Evolutionary conservation across 2,113 vertebrate genomes (phyloP).

Genomic region (Columbina picui): DNA sequence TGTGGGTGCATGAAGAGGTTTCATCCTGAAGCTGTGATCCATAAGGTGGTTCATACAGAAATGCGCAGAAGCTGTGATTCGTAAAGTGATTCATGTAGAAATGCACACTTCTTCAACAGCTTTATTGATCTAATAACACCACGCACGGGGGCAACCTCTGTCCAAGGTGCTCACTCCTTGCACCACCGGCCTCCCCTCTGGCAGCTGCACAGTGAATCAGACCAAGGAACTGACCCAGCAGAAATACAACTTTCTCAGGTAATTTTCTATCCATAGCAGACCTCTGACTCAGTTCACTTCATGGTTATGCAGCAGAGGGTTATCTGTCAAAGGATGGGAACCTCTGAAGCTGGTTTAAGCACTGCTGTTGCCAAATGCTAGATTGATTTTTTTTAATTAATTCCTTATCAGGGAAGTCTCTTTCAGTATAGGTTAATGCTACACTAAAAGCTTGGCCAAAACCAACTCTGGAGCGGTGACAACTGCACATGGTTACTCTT

Average conservation of each 20-base stretch:
- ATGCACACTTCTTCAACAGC: not conserved
- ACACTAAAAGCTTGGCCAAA: not conserved
- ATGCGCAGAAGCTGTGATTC: not conserved
- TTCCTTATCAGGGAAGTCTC: not conserved
- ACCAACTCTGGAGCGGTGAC: not conserved
- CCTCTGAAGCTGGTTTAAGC: not conserved
- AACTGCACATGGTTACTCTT: not conserved
- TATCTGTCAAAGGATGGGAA: not conserved
- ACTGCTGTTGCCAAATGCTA: not conserved
- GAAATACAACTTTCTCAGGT: not conserved
- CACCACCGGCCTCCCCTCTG: not conserved
- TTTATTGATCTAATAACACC: rapidly evolving
- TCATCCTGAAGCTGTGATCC: not conserved
- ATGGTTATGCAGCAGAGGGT: not conserved
- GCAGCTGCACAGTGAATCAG: not conserved
- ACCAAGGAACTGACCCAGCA: rapidly evolving
- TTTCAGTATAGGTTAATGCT: not conserved
- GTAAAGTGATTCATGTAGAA: not conserved
- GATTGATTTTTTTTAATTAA: not conserved
- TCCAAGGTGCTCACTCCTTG: conserved; percentile 55
- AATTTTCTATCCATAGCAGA: not conserved
- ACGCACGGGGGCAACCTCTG: not conserved
- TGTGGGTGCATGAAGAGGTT: not conserved
- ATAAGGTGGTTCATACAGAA: not conserved
- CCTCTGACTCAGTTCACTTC: not conserved